Base-by-base conservation (phyloP, 2,888 invertebrate species). In the Pseudoips prasinana region DNA sequence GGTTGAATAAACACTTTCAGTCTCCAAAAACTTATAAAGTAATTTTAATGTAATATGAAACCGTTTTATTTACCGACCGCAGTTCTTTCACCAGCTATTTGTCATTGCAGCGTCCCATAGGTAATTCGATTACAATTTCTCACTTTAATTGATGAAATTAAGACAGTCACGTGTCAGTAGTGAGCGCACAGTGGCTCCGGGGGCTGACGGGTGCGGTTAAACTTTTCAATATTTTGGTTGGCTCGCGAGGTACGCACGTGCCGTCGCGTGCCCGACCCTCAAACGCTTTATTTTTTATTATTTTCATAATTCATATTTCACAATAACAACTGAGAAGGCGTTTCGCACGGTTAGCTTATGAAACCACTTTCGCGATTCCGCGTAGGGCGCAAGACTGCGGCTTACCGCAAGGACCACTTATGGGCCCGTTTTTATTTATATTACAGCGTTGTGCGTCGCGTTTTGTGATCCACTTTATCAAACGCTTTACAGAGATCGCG, bases 231-330 rank as follows among this genome's bases (percentile, higher is more conserved):
- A 84, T 87, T 88, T 84, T 76, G 85, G 82, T 73, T 67, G 54
- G 60, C 45, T 57, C 55, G 48, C 49, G 41, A 52, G 48, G 39
- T 39, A 22, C 49, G 75, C 87, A 84, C 86, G 87, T 81, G 86
- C 65, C 73, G 78, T 62, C 87, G 75, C 88, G 87, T 85, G 88
- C 54, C 76, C 22, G 51, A 74, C 64, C 59, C 54, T 54, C 46
- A 60, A 64, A 54, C 75, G 73, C 64, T 81, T 76, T 77, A 84
- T 79, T 87, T 87, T 87, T 87, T 87, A 88, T 85, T 85, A 87
- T 87, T 86, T 88, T 86, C 85, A 86, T 86, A 86, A 85, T 87
- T 88, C 86, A 87, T 78, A 77, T 83, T 85, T 84, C 84, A 85
- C 84, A 83, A 85, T 83, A 86, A 84, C 83, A 86, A 83, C 78